Evolutionary conservation across 2,888 invertebrate species (phyloP).

Genomic region (Liposcelis brunnea): DNA sequence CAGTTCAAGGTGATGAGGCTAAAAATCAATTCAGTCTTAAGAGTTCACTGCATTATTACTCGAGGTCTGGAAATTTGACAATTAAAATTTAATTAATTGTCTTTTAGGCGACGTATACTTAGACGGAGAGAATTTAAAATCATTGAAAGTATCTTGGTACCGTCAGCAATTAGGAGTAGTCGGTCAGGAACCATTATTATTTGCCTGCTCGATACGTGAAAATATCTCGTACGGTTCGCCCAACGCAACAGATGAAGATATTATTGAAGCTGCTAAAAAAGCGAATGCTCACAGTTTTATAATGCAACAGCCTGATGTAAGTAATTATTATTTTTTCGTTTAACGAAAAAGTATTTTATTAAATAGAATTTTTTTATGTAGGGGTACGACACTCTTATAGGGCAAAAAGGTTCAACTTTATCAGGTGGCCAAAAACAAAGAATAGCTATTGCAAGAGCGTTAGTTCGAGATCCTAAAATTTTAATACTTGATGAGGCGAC

Average conservation of each 20-base stretch:
- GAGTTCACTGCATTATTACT: too few relatives aligned
- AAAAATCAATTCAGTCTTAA: too few relatives aligned
- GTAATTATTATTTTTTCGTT: too few relatives aligned
- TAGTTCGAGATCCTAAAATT: slow-evolving; percentile 63
- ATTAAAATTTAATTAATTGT: neutral
- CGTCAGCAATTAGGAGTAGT: slow-evolving; percentile 71
- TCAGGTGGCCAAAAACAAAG: slow-evolving; percentile 82
- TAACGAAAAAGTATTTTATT: neutral
- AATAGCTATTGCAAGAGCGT: slow-evolving; percentile 75
- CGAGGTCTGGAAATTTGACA: too few relatives aligned
- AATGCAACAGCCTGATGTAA: slow-evolving; percentile 43
- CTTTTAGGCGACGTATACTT: slow-evolving; percentile 32
- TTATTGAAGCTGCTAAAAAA: slow-evolving; percentile 53
- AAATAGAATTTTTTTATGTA: slow-evolving; percentile 21
- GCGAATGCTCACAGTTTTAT: slow-evolving; percentile 94
- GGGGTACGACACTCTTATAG: slow-evolving; percentile 67
- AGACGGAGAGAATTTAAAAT: slow-evolving; percentile 48
- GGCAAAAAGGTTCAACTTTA: slow-evolving; percentile 63
- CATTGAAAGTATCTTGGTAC: slow-evolving; percentile 65
- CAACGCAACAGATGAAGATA: slow-evolving; percentile 49
- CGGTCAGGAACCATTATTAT: slow-evolving; percentile 79
- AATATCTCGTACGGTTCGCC: slow-evolving; percentile 84
- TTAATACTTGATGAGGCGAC: slow-evolving; percentile 75
- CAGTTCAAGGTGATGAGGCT: slow-evolving; percentile 40
- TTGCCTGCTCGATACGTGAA: slow-evolving; percentile 78